Conservation (phyloP, 2,888 invertebrate genomes). For the Erebia aethiops region DNA sequence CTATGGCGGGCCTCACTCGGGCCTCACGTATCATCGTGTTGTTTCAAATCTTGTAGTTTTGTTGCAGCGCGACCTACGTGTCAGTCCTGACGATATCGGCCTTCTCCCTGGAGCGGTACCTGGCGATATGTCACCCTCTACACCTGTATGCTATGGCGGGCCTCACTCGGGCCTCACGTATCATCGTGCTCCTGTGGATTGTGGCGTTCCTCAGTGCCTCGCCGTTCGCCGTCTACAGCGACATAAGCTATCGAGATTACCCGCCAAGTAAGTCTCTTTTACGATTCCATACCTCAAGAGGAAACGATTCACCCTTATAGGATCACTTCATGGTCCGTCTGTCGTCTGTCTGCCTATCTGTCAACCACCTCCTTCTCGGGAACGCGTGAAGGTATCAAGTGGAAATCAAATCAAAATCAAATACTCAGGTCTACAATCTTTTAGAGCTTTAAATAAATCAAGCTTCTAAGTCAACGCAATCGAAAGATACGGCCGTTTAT, state of each 20-base stretch:
- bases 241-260: conserved; percentile 88
- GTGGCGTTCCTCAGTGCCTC: conserved; percentile 89
- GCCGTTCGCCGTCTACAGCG: conserved; percentile 89
- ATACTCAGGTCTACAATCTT: no score
- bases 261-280: conserved; percentile 83
- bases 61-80: conserved; percentile 91
- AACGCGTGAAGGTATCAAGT: no score
- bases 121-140: conserved; percentile 93
- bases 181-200: conserved; percentile 91
- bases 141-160: conserved; percentile 92
- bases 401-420: no score
- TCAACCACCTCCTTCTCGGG: no score
- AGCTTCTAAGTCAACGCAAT: no score
- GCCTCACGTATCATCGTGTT: conserved; percentile 89
- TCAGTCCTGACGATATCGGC: conserved; percentile 95
- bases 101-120: conserved; percentile 94
- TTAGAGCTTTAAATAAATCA: no score
- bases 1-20: conserved; percentile 90
- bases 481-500: no score
- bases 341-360: no score
- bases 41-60: conserved; percentile 25
- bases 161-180: conserved; percentile 88
- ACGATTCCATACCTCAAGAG: no score
- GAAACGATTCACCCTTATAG: no score
- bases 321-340: no score